These are phyloP conservation scores for Thomomys bottae DNA, from an alignment of 2,113 vertebrate species.

Conservation along the genomic window DNA sequence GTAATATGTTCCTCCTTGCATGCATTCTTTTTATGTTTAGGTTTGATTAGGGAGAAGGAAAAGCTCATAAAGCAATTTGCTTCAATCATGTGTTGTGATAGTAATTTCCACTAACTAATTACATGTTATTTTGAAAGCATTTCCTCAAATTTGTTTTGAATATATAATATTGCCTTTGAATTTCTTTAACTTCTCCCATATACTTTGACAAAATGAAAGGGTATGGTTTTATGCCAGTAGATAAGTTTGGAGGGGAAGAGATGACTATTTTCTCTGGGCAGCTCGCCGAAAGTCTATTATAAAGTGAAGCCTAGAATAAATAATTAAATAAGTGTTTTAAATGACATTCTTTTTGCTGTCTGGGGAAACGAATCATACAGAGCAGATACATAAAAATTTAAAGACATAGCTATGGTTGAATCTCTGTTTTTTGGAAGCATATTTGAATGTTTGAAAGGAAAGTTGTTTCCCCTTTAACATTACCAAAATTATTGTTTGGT, in stretches of 20 bases:
- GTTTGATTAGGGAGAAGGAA: conserved; percentile 58
- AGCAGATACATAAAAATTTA: conserved; percentile 19
- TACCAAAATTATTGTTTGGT: conserved; percentile 27
- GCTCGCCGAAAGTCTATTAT: conserved; percentile 64
- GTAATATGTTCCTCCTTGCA: neutral
- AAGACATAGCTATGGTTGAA: conserved; percentile 19
- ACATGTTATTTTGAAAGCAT: conserved; percentile 74
- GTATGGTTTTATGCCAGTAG: conserved; percentile 57
- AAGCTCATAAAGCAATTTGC: conserved; percentile 70
- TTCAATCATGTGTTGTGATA: conserved; percentile 66
- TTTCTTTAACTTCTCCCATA: conserved; percentile 79
- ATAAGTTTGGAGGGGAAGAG: neutral
- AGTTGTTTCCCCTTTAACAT: conserved; percentile 54
- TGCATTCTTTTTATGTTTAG: conserved; percentile 38
- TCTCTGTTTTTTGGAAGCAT: conserved; percentile 40
- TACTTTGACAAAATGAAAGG: conserved; percentile 82
- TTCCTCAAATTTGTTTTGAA: conserved; percentile 72
- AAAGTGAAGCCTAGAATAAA: conserved; percentile 48
- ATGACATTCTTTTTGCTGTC: conserved; percentile 13
- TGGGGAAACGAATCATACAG: neutral
- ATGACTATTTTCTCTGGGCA: conserved; percentile 55
- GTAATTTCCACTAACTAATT: conserved; percentile 72
- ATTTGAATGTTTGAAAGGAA: conserved; percentile 42
- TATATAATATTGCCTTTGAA: conserved; percentile 79
- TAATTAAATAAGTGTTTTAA: conserved; percentile 37